Evolutionary conservation across 53 echinoderm and acorn worm species (phyloP), one percentile per base, ranked within the genome.

Genomic region (Hippasteria phrygiana): DNA sequence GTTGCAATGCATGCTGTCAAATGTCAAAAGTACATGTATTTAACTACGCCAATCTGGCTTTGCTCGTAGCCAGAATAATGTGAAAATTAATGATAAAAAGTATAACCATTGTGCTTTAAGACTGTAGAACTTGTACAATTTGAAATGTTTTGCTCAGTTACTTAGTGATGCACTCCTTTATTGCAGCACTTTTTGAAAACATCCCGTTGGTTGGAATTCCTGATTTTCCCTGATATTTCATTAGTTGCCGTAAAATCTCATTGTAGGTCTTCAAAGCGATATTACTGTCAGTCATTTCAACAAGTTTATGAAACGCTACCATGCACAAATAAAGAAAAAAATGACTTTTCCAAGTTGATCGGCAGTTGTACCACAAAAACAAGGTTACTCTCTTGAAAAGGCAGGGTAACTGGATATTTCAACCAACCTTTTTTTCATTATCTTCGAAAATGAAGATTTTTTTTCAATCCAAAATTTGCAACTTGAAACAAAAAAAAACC

Each of bases 61-160:
- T 54, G 28, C 27, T 42, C 17, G 41, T 17, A 24, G 80, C n/a
- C 26, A 59, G 36, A 48, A 75, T 37, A 37, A 35, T 54, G 24
- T 24, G 22, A 9, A 37, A 0, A 62, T 40, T 62, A 12, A 41
- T 2, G 17, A 74, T 43, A 47, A 74, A 43, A 42, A 59, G 80
- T 80, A 62, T 80, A 62, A 62, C 42, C 62, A 80, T 39, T 40
- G 80, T 80, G 80, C 80, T 62, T 62, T 59, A 51, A 80, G 41
- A 62, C 43, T 32, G 54, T 80, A 39, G n/a, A 47, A 73, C 24
- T 16, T 73, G 18, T 42, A 73, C 69, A 67, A 67, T 32, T 67
- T 32, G 55, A 17, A 76, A 10, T 41, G 4, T 53, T 50, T 47
- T 51, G 76, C 53, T 76, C 16, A 5, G 20, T 50, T 48, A 6